Evolutionary conservation across 2,113 vertebrate genomes (phyloP).

Genomic region (Amblyopsis rosae): DNA sequence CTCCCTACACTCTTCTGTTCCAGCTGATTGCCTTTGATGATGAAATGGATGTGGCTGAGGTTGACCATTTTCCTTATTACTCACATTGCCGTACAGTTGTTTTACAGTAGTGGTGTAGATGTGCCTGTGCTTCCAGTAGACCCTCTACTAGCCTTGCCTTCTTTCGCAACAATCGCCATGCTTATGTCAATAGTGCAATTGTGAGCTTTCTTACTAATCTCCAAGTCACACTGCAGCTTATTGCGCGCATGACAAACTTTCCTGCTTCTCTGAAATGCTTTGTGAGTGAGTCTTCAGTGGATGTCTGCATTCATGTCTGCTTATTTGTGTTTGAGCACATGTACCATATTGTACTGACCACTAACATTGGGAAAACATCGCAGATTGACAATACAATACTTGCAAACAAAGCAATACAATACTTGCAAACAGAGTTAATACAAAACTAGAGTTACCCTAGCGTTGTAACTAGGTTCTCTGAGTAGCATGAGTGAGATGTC

Average conservation of each 20-base stretch:
- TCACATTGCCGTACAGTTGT: conserved; percentile 49
- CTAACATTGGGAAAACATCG: not conserved
- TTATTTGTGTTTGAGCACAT: not conserved
- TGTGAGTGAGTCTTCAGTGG: conserved; percentile 41
- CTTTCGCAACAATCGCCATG: conserved; percentile 35
- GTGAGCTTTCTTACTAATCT: conserved; percentile 14
- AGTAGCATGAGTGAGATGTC: too few species aligned
- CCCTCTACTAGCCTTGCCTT: conserved; percentile 29
- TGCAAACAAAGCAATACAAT: too few species aligned
- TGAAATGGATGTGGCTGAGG: conserved; percentile 98
- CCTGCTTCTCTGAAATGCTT: conserved; percentile 45
- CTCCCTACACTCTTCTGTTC: conserved; percentile 81
- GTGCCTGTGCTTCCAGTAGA: conserved; percentile 44
- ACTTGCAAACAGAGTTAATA: too few species aligned
- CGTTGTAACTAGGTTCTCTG: too few species aligned
- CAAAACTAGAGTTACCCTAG: too few species aligned
- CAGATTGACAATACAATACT: not conserved
- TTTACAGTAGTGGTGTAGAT: conserved; percentile 49
- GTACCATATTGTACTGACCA: not conserved
- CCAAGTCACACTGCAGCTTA: conserved; percentile 15
- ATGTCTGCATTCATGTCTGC: conserved; percentile 6
- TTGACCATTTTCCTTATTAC: conserved; percentile 82
- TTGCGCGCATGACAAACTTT: conserved; percentile 19
- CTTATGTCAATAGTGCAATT: conserved; percentile 20
- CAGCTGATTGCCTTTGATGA: conserved; percentile 93